Evolutionary conservation across 2,888 invertebrate genomes (phyloP), one percentile per base, ranked within the genome.

Genomic region (Chaetogeoica ovagalla): DNA sequence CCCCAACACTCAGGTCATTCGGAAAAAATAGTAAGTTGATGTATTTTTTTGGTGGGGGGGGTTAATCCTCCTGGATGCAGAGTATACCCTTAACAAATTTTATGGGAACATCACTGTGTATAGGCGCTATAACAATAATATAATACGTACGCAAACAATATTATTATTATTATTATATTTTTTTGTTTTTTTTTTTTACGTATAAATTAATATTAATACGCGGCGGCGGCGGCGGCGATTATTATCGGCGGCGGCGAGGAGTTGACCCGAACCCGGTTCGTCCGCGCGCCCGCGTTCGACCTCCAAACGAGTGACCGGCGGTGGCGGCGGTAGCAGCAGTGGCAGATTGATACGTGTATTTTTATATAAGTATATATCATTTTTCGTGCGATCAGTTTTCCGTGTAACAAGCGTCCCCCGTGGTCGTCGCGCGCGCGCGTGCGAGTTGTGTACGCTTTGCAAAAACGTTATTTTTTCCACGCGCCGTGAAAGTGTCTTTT

Each of bases 251-350:
- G 43, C 6, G 43, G 66, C 76, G 76, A 76, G 11, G 23, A 68
- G 30, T 76, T 76, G 76, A 76, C 76, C 76, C 76, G 76, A 76
- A 76, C 76, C 66, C 76, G 76, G 68, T 76, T 76, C 76, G 76
- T 73, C 63, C 73, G 73, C 48, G 48, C 73, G 63, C 63, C 63
- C 73, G 73, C 48, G 48, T 62, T 52, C 63, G 73, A 76, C 76
- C 76, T 76, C 76, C 66, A 76, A 76, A 76, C 23, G 59, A 68
- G 68, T 17, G 48, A 59, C 60, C 30, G 60, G 60, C 73, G n/a
- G 55, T 13, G n/a, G 48, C 68, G 65, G 65, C 21, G 39, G 65
- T 43, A n/a, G 65, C 39, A n/a, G 55, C 37, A 65, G 57, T 57
- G 65, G 39, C 57, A 75, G 75, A 75, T 66, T 75, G 75, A 75